Conservation (phyloP, 1,140 invertebrate genomes). For the Asobara japonica region DNA sequence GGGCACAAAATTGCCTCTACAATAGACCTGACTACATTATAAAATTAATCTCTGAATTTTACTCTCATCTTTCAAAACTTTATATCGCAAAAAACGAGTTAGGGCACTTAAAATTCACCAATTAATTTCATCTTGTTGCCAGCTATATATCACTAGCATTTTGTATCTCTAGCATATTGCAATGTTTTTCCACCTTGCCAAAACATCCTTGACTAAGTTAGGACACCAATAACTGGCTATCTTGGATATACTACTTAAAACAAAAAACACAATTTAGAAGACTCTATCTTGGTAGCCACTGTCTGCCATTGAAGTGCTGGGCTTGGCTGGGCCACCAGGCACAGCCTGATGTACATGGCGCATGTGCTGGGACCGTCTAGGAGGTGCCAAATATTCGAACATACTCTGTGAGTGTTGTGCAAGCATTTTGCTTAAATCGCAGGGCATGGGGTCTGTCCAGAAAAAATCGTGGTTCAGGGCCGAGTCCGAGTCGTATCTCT, state of each 20-base stretch:
- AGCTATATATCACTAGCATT: no score
- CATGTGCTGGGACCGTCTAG: conserved; percentile 76
- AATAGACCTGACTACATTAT: no score
- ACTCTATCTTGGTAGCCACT: conserved; percentile 82
- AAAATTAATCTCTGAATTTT: no score
- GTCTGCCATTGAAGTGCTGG: conserved; percentile 69
- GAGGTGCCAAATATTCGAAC: conserved; percentile 95
- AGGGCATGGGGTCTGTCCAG: conserved; percentile 96
- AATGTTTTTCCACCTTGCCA: no score
- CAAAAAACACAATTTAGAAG: conserved; percentile 70
- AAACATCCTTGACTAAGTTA: no score
- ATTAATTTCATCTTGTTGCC: no score
- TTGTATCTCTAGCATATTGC: no score
- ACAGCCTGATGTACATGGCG: conserved; percentile 76
- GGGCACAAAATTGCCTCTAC: no score
- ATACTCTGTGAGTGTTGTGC: conserved; percentile 94
- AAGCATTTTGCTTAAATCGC: conserved; percentile 91
- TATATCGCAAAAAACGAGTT: no score
- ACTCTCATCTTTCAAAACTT: no score
- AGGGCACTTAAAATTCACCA: no score
- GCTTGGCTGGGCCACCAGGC: conserved; percentile 64
- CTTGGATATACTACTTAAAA: not conserved
- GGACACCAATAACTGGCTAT: not conserved
- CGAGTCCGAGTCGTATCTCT: conserved; percentile 90
- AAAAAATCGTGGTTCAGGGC: conserved; percentile 98